Evolutionary conservation across 1,140 invertebrate genomes (phyloP), one percentile per base, ranked within the genome.

Genomic region (Drosophila parvula): DNA sequence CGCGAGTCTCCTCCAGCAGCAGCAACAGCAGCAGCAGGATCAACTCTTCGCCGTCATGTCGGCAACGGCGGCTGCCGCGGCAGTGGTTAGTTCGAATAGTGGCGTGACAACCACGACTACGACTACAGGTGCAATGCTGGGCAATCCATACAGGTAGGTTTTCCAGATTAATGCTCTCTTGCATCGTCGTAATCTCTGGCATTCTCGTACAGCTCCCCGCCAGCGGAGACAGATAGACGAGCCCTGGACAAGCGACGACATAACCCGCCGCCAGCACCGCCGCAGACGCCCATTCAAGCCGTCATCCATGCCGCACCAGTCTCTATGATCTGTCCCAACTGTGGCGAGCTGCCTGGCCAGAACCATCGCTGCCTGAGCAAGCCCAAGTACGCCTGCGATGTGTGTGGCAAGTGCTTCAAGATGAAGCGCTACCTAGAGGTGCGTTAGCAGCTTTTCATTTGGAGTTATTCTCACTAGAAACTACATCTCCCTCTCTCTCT

Each of bases 341-440:
- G 82, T 34, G 81, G 79, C 16, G 79, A 79, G 41, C 47, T 81
- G 61, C 55, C 77, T 0, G 83, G 79, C 1, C 77, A 74, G 27
- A 81, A 69, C 59, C 78, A 84, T 64, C 78, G 82, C 40, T 90
- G 85, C 34, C 32, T 70, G n/a, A 77, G 61, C 73, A 81, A 80
- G 56, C 70, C 83, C 57, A 79, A 89, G 48, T 79, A 90, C 41
- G 76, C 84, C 47, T 90, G 89, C 55, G 75, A 82, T 34, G 77
- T 84, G 43, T 90, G 89, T 73, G 83, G 84, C 38, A 90, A 90
- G 44, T 79, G 79, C 22, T 90, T 90, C 41, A 91, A 89, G 40
- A 79, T 89, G 74, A 89, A 88, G 57, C 83, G 83, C 8, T 90
- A 90, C 67, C 62, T 90, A 28, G 79, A 90, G 78, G 81, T 88